Conservation (phyloP, 1,140 invertebrate genomes). For the Halyomorpha halys region DNA sequence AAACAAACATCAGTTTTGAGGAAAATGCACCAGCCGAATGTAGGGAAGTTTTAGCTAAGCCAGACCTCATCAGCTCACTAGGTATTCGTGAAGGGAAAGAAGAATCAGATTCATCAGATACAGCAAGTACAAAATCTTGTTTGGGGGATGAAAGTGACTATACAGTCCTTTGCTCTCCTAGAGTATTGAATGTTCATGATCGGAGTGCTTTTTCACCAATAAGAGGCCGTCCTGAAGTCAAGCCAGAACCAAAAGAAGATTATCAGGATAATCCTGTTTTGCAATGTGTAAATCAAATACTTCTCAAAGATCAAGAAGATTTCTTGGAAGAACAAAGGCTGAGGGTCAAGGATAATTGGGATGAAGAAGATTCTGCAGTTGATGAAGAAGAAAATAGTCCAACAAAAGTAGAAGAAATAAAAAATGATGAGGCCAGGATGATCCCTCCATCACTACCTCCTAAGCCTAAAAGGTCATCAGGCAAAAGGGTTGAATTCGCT, state of each 20-base stretch:
- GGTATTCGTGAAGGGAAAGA: conserved; percentile 25
- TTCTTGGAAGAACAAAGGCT: conserved; percentile 28
- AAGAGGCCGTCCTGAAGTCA: conserved; percentile 22
- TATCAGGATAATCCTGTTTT: conserved; percentile 58
- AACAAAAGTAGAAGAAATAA: conserved; percentile 1
- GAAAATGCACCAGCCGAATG: conserved; percentile 43
- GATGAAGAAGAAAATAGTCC: conserved; percentile 7
- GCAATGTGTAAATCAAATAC: conserved; percentile 65
- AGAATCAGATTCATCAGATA: conserved; percentile 25
- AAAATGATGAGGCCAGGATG: conserved; percentile 4
- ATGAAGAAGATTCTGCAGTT: conserved; percentile 17
- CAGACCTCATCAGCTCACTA: conserved; percentile 32
- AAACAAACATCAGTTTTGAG: conserved; percentile 35
- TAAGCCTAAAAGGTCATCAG: conserved; percentile 18
- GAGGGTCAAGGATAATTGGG: conserved; percentile 19
- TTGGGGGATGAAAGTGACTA: conserved; percentile 21
- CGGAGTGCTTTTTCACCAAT: conserved; percentile 26
- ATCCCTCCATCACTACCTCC: conserved; percentile 24
- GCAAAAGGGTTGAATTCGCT: conserved; percentile 23
- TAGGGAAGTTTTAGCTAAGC: conserved; percentile 37
- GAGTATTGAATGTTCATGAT: conserved; percentile 24
- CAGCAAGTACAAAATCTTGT: conserved; percentile 24
- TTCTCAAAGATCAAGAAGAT: conserved; percentile 46
- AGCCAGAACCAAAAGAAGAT: conserved; percentile 20
- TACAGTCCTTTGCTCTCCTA: conserved; percentile 15